These are phyloP conservation scores for Brachyrhaphis roseni DNA, from an alignment of 2,797 vertebrate genomes.

Conservation along the genomic window DNA sequence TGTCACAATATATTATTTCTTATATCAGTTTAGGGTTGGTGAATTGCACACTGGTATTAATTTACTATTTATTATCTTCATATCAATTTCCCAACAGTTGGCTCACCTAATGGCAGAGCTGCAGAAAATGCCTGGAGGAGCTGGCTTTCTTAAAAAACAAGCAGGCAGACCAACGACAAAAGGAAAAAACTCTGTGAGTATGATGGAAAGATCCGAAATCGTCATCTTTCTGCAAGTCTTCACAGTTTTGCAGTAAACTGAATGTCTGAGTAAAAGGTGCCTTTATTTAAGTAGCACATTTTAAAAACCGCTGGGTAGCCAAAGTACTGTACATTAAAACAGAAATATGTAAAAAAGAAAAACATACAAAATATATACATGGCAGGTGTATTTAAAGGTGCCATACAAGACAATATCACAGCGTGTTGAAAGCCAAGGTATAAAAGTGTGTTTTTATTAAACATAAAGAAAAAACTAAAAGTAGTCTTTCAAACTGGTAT, in stretches of 20 bases:
- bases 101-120: slow-evolving; percentile 84
- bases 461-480: not conserved
- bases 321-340: too few relatives aligned
- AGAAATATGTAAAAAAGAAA: too few relatives aligned
- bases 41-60: not conserved
- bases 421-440: too few relatives aligned
- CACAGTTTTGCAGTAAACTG: not conserved
- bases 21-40: not conserved
- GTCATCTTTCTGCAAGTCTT: not conserved
- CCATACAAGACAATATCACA: too few relatives aligned
- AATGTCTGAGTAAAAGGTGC: not conserved
- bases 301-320: too few relatives aligned
- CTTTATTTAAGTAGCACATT: not conserved
- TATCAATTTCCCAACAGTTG: slow-evolving; percentile 66
- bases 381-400: too few relatives aligned
- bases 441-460: not conserved
- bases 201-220: accelerated
- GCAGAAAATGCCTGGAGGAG: slow-evolving; percentile 77
- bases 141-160: slow-evolving; percentile 60
- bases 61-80: not conserved
- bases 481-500: not conserved
- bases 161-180: slow-evolving; percentile 54
- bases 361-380: too few relatives aligned
- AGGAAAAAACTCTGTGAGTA: slow-evolving; percentile 63
- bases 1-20: not conserved